Evolutionary conservation across 2,797 vertebrate species (phyloP), one percentile per base, ranked within the genome.

Genomic region (Alouatta caraya): DNA sequence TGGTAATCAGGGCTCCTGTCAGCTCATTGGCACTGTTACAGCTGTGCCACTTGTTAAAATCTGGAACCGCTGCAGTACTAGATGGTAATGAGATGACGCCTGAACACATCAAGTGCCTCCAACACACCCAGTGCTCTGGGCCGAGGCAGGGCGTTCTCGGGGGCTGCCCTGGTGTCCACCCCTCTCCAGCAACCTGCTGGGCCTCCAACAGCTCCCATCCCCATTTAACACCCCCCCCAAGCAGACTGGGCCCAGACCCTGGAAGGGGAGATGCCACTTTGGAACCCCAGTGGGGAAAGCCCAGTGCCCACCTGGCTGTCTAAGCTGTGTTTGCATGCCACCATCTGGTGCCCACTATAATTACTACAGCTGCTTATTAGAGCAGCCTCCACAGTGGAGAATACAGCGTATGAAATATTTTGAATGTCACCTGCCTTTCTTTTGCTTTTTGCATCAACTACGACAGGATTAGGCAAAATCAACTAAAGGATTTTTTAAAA

Each of bases 381-480:
- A 44, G 46, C 57, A 2, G 28, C 64, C 61, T 89, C 21, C 1
- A 2, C 30, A 26, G 14, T 37, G 1, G 61, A 42, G 28, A 33
- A 76, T 11, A 75, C 26, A 24, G 3, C 8, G 39, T 61, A 26
- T 24, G 75, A 39, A n/a, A 17, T 55, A 50, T 44, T 59, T 73
- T 57, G 0, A 89, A n/a, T 9, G 3, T 17, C 50, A 50, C 14
- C 57, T 59, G 19, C 48, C 70, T 57, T 28, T 89, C 39, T 39
- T 46, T n/a, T 37, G 44, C n/a, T 42, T 44, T 81, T 87, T 67
- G 44, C 24, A 76, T 48, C 59, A 86, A 42, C 26, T 64, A 59
- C 17, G 93, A 78, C n/a, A 93, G 89, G 70, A 79, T 82, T 50
- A 73, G 67, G 67, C 44, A 85, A 86, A 88, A 30, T 7, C 37